Evolutionary conservation across 1,140 invertebrate genomes (phyloP).

Genomic region (Mycetomoellerius zeteki): DNA sequence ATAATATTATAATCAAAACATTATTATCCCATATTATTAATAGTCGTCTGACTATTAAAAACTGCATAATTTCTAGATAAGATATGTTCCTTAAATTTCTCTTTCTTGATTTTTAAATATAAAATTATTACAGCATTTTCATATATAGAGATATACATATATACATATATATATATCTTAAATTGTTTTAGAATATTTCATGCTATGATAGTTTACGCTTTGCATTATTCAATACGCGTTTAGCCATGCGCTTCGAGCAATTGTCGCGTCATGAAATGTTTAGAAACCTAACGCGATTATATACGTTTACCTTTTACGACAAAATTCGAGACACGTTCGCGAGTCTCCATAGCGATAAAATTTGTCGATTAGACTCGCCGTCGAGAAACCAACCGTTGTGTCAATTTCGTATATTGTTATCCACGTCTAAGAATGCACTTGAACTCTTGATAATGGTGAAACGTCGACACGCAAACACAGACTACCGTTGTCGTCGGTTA

Average conservation of each 20-base stretch:
- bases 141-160: too few species aligned
- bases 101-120: not conserved
- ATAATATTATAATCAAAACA: not conserved
- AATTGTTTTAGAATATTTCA: not conserved
- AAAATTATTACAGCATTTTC: not conserved
- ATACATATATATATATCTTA: too few species aligned
- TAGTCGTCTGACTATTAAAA: not conserved
- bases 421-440: conserved; percentile 62
- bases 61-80: not conserved
- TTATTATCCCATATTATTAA: not conserved
- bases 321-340: conserved; percentile 54
- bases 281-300: conserved; percentile 9
- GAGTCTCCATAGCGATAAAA: conserved; percentile 57
- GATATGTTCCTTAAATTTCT: not conserved
- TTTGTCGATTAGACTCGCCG: not conserved
- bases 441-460: conserved; percentile 66
- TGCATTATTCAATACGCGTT: conserved; percentile 37
- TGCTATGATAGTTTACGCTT: not conserved
- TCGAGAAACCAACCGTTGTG: not conserved
- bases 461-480: conserved; percentile 57
- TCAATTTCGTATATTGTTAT: conserved; percentile 25
- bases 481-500: conserved; percentile 68
- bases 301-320: conserved; percentile 62
- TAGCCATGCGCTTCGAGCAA: not conserved
- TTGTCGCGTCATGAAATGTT: conserved; percentile 48